Evolutionary conservation across 2,113 vertebrate species (phyloP).

Genomic region (Tylochromis polylepis): DNA sequence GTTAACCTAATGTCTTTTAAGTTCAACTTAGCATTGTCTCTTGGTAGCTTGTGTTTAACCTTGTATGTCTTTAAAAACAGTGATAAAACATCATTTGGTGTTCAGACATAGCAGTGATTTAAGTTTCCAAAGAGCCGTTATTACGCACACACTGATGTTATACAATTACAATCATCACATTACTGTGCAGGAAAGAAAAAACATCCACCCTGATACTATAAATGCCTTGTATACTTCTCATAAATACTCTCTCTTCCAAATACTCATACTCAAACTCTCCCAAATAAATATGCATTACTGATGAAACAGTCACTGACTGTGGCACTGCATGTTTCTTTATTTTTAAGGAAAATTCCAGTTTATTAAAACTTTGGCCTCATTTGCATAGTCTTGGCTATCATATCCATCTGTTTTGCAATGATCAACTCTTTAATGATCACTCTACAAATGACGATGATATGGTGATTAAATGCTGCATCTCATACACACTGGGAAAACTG

Average conservation of each 20-base stretch:
- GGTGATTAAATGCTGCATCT: not conserved
- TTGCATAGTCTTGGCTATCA: not conserved
- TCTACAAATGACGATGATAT: not conserved
- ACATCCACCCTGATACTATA: not conserved
- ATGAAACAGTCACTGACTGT: not conserved
- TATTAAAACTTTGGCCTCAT: not conserved
- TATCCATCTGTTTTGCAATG: not conserved
- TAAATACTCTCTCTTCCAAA: not conserved
- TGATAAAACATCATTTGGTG: constrained; percentile 23
- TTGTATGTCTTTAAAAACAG: constrained; percentile 20
- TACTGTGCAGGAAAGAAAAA: not conserved
- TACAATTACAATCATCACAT: constrained; percentile 10
- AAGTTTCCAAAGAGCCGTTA: constrained; percentile 28
- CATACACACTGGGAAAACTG: not conserved
- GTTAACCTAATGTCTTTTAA: not conserved
- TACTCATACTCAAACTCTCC: not conserved
- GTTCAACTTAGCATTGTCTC: not conserved
- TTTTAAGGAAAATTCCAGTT: not conserved
- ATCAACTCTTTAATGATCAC: not conserved
- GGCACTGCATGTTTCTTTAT: not conserved
- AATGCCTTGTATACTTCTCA: not conserved
- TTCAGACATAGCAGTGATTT: constrained; percentile 17
- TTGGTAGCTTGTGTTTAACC: constrained; percentile 16
- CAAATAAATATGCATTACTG: not conserved
- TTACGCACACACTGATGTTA: not conserved